Evolutionary conservation across 1,140 invertebrate genomes (phyloP), one percentile per base, ranked within the genome.

Genomic region (Trigoniulus corallinus): DNA sequence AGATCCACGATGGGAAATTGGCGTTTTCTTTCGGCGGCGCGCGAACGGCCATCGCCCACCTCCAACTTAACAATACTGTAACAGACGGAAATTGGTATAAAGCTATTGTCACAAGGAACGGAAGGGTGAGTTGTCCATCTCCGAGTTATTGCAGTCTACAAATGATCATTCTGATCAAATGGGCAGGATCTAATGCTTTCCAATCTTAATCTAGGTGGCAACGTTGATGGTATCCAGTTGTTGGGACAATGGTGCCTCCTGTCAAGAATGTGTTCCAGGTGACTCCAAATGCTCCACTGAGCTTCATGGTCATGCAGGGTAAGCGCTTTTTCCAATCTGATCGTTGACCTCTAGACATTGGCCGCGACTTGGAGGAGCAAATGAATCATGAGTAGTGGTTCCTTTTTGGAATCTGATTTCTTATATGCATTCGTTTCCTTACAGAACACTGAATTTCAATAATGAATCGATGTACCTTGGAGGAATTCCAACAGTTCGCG

Each of bases 41-140:
- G 1, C 72, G 83, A 58, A 88, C 84, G 23, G 85, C 84, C 2
- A 87, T 91, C 29, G 85, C 83, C 2, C 74, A 89, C 1, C 71
- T 75, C 0, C 57, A 52, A 12, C 79, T 88, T 1, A 72, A 73
- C 13, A 73, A 72, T 40, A 76, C 75, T 53, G 70, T 95, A 1
- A 76, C 84, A 0, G 83, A 92, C 65, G 88, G 88, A 10, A 75
- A 77, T 50, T 96, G 91, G 91, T 79, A 88, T 58, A 87, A 88
- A 62, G 76, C 95, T 3, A 89, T 84, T 2, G 88, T 88, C 0
- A 91, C 85, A 0, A 77, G 88, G 60, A 91, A 89, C 63, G 82
- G 84, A 41, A 51, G 56, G 53, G 65, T 66, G 46, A 56, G 58
- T 27, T 22, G 21, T 34, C 29, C 7, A 34, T 7, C 29, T 7